phyloP scores from a whole-genome alignment of 2,797 vertebrate species.

The Rhabdomys pumilio region DNA sequence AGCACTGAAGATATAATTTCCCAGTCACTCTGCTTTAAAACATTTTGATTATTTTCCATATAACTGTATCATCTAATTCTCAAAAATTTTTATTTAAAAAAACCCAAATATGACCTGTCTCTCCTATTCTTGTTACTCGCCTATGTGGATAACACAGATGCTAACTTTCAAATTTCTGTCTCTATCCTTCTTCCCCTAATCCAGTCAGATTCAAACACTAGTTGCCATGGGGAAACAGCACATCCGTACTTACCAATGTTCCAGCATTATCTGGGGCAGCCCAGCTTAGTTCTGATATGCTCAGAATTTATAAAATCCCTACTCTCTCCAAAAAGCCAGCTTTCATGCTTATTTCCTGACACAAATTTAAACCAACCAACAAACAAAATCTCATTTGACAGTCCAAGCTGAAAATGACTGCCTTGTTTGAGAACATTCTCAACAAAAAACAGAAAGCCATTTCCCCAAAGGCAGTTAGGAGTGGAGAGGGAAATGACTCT shows the following conservation, averaged over 20 bases:
- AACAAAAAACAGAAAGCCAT: neutral
- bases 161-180: neutral
- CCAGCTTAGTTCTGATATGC: neutral
- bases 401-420: slow-evolving; percentile 50
- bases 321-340: neutral
- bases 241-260: neutral
- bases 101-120: neutral
- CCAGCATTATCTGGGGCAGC: neutral
- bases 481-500: neutral
- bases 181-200: no score
- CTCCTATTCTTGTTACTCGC: neutral
- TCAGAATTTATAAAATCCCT: slow-evolving; percentile 42
- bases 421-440: neutral
- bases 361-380: slow-evolving; percentile 59
- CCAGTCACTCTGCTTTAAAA: neutral
- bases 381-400: slow-evolving; percentile 51
- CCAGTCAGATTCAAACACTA: neutral
- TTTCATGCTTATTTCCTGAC: slow-evolving; percentile 44
- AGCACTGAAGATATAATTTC: neutral
- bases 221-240: neutral
- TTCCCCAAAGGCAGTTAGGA: neutral
- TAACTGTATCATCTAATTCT: neutral
- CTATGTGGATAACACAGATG: neutral
- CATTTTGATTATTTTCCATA: neutral
- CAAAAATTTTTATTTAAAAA: neutral